Base-by-base conservation (phyloP, 2,888 invertebrate genomes). In the Cheilosia vulpina region DNA sequence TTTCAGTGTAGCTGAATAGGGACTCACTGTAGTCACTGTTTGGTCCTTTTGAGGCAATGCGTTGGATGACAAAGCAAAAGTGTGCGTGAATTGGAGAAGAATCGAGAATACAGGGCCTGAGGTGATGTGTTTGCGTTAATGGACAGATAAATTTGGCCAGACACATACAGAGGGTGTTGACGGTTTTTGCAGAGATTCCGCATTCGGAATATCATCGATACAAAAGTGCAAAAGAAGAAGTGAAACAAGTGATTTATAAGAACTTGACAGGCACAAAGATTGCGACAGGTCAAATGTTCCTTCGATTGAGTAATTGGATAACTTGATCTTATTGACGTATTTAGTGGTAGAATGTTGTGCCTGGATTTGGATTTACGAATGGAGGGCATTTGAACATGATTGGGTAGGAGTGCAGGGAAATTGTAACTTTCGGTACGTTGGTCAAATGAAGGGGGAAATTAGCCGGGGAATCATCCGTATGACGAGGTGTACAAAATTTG, bases 111-210 rank as follows among this genome's bases (percentile, higher is more conserved):
- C 0, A 1, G 7, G 6, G 13, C 76, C 53, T 9, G 27, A 71
- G 81, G 69, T 65, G 76, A 57, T 45, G 31, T 50, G 71, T 58
- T 57, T 69, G 55, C 55, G 53, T 65, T 82, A 6, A 19, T 45
- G 76, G 69, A 76, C 71, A 63, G 41, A 82, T 77, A 82, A 82
- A 82, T 82, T 66, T 71, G 27, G 6, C 47, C 34, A 43, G 15
- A 31, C 52, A 58, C n/a, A 34, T 19, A 3, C 53, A 53, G 50
- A 43, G 69, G 47, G 71, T 82, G 82, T 72, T 71, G 77, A 82
- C 19, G 60, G 82, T 66, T 82, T 77, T 65, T 55, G 43, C 58
- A 65, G 31, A 62, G 62, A 24, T 21, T 50, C 21, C 31, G 9
- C 31, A 31, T 31, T 47, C 9, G 7, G 17, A 17, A 47, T n/a